Conservation (phyloP, 2,888 invertebrate genomes). For the Drosophila leonis region DNA sequence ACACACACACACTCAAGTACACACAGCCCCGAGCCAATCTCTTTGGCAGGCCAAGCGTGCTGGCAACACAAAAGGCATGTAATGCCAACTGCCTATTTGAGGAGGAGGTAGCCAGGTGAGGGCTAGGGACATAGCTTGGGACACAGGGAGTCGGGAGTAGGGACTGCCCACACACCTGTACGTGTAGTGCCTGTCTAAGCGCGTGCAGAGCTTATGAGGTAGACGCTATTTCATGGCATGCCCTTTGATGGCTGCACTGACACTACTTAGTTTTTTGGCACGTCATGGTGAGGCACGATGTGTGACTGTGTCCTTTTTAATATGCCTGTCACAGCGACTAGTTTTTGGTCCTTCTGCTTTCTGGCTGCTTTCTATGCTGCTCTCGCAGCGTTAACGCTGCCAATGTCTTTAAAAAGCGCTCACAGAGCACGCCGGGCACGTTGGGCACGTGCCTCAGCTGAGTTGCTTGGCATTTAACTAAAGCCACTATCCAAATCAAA, state of each 20-base stretch:
- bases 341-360: conserved; percentile 55
- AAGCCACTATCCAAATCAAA: conserved; percentile 77
- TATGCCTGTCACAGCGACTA: conserved; percentile 78
- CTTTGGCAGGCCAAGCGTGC: conserved; percentile 54
- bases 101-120: conserved; percentile 10
- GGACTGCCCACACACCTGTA: conserved; percentile 66
- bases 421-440: conserved; percentile 32
- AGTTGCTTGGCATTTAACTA: conserved; percentile 71
- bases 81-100: conserved; percentile 76
- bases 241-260: conserved; percentile 74
- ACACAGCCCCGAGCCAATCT: conserved; percentile 56
- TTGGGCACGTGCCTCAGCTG: conserved; percentile 66
- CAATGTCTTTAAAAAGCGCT: conserved; percentile 65
- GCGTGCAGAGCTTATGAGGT: conserved; percentile 47
- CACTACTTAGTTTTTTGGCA: conserved; percentile 79
- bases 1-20: conserved; percentile 6
- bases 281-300: conserved; percentile 68
- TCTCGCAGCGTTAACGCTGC: conserved; percentile 13
- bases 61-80: conserved; percentile 72
- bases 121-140: not conserved
- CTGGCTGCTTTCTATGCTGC: conserved; percentile 24
- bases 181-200: conserved; percentile 42
- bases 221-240: conserved; percentile 47
- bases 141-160: not conserved
- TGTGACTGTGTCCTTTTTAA: conserved; percentile 69